Evolutionary conservation across 2,888 invertebrate species (phyloP).

Genomic region (Ochropleura plecta): DNA sequence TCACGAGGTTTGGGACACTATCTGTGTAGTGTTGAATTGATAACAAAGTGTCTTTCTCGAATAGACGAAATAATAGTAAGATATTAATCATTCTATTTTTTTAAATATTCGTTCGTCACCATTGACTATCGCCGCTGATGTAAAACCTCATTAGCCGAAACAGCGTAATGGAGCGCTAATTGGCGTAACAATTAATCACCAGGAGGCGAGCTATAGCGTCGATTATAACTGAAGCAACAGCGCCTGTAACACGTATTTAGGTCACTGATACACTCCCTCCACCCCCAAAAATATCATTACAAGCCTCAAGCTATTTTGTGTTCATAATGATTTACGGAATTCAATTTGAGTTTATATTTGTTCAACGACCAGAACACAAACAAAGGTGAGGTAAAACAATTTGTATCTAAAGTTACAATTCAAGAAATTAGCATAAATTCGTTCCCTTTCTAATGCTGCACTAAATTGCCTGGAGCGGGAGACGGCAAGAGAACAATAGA

Average conservation of each 20-base stretch:
- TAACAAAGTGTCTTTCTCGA: not conserved
- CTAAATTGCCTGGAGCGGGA: constrained; percentile 67
- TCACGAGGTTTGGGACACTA: too few relatives aligned
- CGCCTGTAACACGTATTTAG: constrained; percentile 50
- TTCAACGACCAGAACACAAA: constrained; percentile 34
- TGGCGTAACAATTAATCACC: constrained; percentile 61
- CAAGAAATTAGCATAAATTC: constrained; percentile 66
- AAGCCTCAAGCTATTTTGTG: constrained; percentile 22
- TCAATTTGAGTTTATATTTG: constrained; percentile 26
- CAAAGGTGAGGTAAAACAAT: constrained; percentile 48
- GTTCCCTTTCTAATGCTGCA: constrained; percentile 59
- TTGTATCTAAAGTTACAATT: constrained; percentile 61
- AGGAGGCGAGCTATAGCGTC: constrained; percentile 27
- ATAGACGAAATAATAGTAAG: not conserved
- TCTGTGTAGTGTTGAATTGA: not conserved
- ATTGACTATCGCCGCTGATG: constrained; percentile 10
- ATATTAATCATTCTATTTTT: not conserved
- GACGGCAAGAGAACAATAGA: constrained; percentile 73
- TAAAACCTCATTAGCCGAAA: constrained; percentile 47
- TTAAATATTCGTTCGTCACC: constrained; percentile 5
- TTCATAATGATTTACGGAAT: constrained; percentile 28
- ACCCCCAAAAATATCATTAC: constrained; percentile 42
- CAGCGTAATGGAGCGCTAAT: constrained; percentile 59
- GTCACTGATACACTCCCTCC: constrained; percentile 46
- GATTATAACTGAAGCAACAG: constrained; percentile 50